A percentile compares a stretch with the other conserved stretches of the same genome.
Evolutionary conservation across 2,113 vertebrate species (phyloP).

Genomic region (Oreocharis arfaki): DNA sequence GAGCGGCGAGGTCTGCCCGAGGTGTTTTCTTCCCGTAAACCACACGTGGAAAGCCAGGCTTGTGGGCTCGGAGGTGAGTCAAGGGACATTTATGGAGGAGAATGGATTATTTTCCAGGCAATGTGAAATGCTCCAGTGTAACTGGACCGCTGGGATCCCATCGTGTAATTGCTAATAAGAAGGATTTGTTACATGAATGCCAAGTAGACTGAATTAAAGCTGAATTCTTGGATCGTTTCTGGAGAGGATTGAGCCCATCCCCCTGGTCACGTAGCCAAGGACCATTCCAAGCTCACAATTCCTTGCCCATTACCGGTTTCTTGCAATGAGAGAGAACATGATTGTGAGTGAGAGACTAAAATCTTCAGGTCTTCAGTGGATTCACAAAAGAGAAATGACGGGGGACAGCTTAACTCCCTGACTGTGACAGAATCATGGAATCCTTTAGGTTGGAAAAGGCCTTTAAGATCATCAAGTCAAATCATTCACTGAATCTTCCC

Average conservation of each 20-base stretch:
- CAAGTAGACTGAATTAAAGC: not conserved
- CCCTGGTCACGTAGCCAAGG: not conserved
- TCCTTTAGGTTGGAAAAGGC: not conserved
- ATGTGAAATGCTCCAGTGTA: not conserved
- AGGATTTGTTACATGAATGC: not conserved
- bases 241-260: not conserved
- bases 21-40: not conserved
- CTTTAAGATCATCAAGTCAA: not conserved
- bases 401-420: not conserved
- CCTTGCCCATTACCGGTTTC: not conserved
- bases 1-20: accelerated
- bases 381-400: not conserved
- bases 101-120: not conserved
- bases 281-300: not conserved
- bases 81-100: not conserved
- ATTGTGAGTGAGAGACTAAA: not conserved
- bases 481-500: accelerated
- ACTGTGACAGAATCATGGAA: not conserved
- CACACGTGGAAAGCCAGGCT: not conserved
- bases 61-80: not conserved
- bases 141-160: not conserved
- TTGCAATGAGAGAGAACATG: not conserved
- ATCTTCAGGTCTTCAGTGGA: not conserved
- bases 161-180: not conserved
- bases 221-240: not conserved